Base-by-base conservation (phyloP, 1,140 invertebrate species). In the Orussus abietinus region DNA sequence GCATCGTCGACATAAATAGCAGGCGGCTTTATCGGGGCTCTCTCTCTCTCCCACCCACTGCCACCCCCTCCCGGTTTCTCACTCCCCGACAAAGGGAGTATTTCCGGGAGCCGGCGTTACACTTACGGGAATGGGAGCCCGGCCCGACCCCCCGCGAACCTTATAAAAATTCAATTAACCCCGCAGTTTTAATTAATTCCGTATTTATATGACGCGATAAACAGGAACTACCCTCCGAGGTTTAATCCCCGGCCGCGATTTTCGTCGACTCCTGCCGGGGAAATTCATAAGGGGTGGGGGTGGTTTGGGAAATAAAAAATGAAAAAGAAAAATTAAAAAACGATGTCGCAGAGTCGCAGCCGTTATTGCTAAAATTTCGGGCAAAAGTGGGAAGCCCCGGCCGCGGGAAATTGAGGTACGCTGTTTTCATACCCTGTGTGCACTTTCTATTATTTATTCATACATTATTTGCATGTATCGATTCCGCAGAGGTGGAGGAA, bases 121-220 rank as follows among this genome's bases (percentile, higher is more conserved):
- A 60, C 57, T 69, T 64, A 69, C 57, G 47, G 42, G 56, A 66
- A 58, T 48, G 53, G 36, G 44, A n/a, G 44, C 34, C 44, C 49
- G 49, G 49, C 21, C 38, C 38, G 35, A 25, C 41, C 38, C 22
- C 42, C 43, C 38, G 48, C 46, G 33, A 42, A 33, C 32, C 57
- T 62, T 65, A 62, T 64, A 64, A 66, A 66, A 65, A 65, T 66
- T 66, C 64, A 65, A 65, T 65, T 62, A 64, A 65, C 59, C 53
- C 52, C 11, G 49, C 52, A 55, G 49, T 64, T 64, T 51, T 62
- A 62, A 64, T 64, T 60, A 62, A 65, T 66, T 64, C 53, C 35
- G 53, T 63, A 64, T 64, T 66, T 66, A 63, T 63, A 60, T 55
- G 56, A 53, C 36, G 39, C 50, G 49, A 63, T 59, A 59, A 58